A percentile compares a stretch with the other conserved stretches of the same genome.
Conservation (phyloP, 2,113 vertebrate species). For the Nycticorax nycticorax region DNA sequence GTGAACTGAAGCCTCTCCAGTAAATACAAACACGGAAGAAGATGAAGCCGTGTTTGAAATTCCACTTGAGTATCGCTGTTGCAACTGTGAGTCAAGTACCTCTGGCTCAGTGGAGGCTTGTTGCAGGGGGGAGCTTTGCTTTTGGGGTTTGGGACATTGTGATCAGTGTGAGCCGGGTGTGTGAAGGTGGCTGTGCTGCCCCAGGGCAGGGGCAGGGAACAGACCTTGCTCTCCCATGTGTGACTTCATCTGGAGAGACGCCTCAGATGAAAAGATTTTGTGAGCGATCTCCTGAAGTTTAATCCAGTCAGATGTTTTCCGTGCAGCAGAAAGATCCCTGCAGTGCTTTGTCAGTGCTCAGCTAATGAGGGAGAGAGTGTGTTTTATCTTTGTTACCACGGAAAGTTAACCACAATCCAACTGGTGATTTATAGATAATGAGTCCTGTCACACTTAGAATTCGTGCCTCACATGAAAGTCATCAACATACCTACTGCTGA, state of each 20-base stretch:
- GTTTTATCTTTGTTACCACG: conserved; percentile 58
- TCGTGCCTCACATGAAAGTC: conserved; percentile 38
- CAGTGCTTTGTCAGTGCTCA: conserved; percentile 48
- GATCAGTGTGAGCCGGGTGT: not conserved
- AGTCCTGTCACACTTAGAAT: conserved; percentile 53
- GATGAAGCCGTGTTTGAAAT: not conserved
- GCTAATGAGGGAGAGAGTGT: conserved; percentile 61
- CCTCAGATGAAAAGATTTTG: not conserved
- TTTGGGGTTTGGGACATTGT: not conserved
- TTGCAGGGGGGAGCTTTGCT: not conserved
- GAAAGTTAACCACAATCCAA: conserved; percentile 58
- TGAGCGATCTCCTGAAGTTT: not conserved
- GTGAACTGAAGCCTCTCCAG: not conserved
- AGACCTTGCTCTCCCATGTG: not conserved
- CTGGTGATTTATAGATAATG: conserved; percentile 59
- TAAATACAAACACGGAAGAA: not conserved
- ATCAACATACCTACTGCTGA: not conserved
- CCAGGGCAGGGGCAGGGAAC: not conserved
- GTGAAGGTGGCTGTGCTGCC: not conserved
- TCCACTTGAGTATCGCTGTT: not conserved
- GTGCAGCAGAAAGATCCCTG: conserved; percentile 23
- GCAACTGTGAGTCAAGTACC: accelerated
- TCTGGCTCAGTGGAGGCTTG: not conserved
- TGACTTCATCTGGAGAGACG: not conserved
- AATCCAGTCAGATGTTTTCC: conserved; percentile 33